phyloP scores from a whole-genome alignment of 23 tunicate genomes.

The Aplidium turbinatum region DNA sequence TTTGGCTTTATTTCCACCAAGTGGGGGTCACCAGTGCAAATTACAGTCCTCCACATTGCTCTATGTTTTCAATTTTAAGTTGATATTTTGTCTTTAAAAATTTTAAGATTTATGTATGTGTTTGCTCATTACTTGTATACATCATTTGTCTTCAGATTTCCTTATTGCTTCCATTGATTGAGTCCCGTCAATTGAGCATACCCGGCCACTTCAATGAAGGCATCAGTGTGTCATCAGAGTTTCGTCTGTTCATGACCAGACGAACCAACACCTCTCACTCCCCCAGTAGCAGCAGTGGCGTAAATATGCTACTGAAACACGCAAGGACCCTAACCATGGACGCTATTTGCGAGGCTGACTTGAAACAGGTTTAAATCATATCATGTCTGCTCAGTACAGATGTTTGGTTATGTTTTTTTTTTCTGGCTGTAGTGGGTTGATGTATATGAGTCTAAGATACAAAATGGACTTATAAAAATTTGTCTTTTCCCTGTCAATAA shows the following conservation, averaged over 20 bases:
- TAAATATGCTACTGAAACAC: slow-evolving; percentile 52
- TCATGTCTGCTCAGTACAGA: not conserved
- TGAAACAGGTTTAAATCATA: slow-evolving; percentile 39
- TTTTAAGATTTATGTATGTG: too few species aligned
- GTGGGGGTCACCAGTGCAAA: too few species aligned
- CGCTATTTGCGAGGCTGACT: slow-evolving; percentile 36
- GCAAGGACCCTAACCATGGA: slow-evolving; percentile 32
- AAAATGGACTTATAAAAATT: too few species aligned
- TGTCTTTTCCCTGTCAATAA: not conserved
- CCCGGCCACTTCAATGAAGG: slow-evolving; percentile 59
- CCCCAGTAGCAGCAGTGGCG: slow-evolving; percentile 5
- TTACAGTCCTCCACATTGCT: too few species aligned
- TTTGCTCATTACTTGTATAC: too few species aligned
- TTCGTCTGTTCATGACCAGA: slow-evolving; percentile 81
- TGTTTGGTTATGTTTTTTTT: not conserved
- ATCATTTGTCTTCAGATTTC: slow-evolving; percentile 40
- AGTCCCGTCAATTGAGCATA: slow-evolving; percentile 42
- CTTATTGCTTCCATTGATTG: slow-evolving; percentile 74
- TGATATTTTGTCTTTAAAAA: too few species aligned
- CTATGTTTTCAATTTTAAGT: too few species aligned
- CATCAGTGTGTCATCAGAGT: slow-evolving; percentile 41
- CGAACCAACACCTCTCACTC: slow-evolving; percentile 14
- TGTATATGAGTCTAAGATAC: too few species aligned
- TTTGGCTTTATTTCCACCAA: too few species aligned
- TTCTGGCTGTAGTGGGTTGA: too few species aligned